These are phyloP conservation scores for Pachycephus smyrnensis DNA, from an alignment of 2,888 invertebrate species.

Conservation along the genomic window DNA sequence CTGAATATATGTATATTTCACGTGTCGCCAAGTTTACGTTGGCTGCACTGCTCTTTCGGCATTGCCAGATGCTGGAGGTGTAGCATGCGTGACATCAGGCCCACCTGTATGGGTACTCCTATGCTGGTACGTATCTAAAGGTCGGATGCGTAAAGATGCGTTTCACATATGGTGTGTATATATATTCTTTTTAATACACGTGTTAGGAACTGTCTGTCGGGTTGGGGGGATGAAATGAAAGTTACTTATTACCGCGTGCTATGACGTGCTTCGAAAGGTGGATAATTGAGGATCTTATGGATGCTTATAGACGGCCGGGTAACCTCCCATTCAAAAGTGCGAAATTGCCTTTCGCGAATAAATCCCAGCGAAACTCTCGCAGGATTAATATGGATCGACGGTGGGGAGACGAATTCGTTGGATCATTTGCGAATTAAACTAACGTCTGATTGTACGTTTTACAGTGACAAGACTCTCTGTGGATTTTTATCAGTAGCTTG, in stretches of 20 bases:
- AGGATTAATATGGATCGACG: neutral
- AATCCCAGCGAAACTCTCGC: neutral
- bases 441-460: no score
- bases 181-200: neutral
- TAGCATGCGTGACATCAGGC: neutral
- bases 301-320: neutral
- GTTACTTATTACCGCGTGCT: conserved; percentile 35
- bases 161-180: neutral
- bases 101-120: neutral
- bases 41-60: neutral
- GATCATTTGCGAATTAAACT: neutral
- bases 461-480: no score
- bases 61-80: neutral
- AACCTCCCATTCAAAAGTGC: neutral
- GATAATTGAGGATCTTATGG: conserved; percentile 24
- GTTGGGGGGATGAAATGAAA: conserved; percentile 41
- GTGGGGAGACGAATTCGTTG: no score
- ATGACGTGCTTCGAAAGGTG: conserved; percentile 31
- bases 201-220: neutral
- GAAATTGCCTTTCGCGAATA: neutral
- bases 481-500: no score
- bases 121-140: neutral
- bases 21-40: neutral
- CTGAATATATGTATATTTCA: neutral
- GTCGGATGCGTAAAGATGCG: neutral